Conservation (phyloP, 92 coral and sea anemone species). For the Epizoanthus rinbou region DNA sequence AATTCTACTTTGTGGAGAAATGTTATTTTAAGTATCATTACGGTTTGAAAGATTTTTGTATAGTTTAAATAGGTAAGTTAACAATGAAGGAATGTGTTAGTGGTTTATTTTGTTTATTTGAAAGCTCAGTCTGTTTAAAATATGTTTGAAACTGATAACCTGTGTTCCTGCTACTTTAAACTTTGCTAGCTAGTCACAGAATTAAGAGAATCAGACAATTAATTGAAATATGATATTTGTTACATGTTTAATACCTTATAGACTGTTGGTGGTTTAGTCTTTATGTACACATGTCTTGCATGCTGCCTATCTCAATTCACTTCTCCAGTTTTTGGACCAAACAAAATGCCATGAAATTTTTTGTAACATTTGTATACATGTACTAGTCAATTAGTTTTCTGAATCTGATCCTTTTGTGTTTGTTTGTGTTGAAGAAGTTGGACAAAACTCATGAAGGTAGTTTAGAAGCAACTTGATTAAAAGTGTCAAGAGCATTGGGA, state of each 20-base stretch:
- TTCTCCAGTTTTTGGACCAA: neutral
- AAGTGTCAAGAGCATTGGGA: too few species aligned
- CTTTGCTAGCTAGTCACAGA: neutral
- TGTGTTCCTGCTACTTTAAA: neutral
- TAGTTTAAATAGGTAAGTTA: slow-evolving; percentile 18
- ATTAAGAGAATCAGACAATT: neutral
- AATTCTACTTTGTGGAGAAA: slow-evolving; percentile 2
- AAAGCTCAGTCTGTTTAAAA: neutral
- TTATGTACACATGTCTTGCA: neutral
- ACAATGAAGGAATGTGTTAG: slow-evolving; percentile 36
- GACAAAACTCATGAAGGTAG: too few species aligned
- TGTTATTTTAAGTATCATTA: neutral
- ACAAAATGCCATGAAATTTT: too few species aligned
- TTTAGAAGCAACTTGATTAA: too few species aligned
- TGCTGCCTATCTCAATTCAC: neutral
- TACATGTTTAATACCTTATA: neutral
- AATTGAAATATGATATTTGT: neutral
- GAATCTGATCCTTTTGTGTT: neutral
- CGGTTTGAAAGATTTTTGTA: too few species aligned
- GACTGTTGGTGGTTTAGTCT: neutral
- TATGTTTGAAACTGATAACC: neutral
- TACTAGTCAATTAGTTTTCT: neutral
- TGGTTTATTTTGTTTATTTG: neutral
- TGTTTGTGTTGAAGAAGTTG: too few species aligned
- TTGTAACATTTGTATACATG: too few species aligned